Evolutionary conservation across 2,113 vertebrate species (phyloP).

Genomic region (Thinocorus orbignyianus): DNA sequence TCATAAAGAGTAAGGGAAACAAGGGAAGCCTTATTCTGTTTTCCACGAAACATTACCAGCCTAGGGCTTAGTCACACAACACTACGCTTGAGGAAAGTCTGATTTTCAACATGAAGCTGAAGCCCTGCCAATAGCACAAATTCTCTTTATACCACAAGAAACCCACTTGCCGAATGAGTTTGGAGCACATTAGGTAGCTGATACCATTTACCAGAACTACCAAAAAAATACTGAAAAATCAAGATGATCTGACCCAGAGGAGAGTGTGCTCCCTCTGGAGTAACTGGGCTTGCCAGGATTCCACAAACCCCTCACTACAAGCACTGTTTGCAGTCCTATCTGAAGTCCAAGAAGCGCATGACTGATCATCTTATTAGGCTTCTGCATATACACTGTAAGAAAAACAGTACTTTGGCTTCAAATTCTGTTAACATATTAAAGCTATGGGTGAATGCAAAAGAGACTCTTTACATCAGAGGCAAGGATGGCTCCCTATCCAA

Average conservation of each 20-base stretch:
- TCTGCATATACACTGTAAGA: neutral
- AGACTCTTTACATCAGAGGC: neutral
- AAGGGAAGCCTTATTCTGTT: conserved; percentile 53
- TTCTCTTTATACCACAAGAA: neutral
- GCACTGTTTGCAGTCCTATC: neutral
- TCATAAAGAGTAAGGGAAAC: conserved; percentile 44
- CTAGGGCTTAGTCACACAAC: conserved; percentile 10
- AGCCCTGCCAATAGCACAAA: conserved; percentile 7
- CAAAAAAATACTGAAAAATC: neutral
- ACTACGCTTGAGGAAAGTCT: conserved; percentile 21
- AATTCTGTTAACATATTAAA: neutral
- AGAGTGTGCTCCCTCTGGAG: neutral
- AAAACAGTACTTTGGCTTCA: neutral
- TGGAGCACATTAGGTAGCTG: neutral
- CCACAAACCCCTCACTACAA: neutral
- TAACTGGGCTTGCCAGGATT: neutral
- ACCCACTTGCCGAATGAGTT: neutral
- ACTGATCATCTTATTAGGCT: neutral
- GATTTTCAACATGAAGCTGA: neutral
- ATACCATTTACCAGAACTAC: conserved; percentile 9
- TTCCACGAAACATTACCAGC: conserved; percentile 5
- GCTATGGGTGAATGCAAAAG: neutral
- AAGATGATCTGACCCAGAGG: neutral
- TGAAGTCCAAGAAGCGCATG: neutral
- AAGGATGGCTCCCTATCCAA: neutral